These are phyloP conservation scores for Leptodactylus fuscus DNA, from an alignment of 2,113 vertebrate genomes.

Conservation along the genomic window DNA sequence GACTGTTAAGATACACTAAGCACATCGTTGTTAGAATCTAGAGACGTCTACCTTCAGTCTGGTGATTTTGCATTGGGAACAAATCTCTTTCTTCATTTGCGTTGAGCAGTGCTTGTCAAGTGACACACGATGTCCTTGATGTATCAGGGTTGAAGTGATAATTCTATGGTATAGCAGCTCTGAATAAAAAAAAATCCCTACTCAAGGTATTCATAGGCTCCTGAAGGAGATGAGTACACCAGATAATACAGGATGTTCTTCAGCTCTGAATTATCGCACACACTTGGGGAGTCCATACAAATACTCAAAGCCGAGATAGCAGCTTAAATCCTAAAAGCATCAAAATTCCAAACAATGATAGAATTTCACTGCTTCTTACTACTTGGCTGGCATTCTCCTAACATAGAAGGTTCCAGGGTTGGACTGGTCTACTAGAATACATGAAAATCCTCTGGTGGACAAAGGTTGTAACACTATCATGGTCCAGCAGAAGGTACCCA, in stretches of 20 bases:
- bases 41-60: background rate
- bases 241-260: constrained; percentile 37
- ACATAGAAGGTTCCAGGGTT: no score
- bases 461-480: no score
- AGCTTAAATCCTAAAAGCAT: constrained; percentile 2
- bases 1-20: background rate
- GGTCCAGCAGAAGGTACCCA: no score
- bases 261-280: background rate
- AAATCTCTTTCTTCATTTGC: background rate
- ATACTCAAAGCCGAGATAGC: background rate
- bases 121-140: background rate
- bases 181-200: background rate
- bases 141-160: no score
- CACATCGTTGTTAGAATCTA: background rate
- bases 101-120: background rate
- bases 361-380: background rate
- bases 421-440: no score
- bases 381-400: no score
- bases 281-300: background rate
- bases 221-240: background rate
- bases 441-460: no score
- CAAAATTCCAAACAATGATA: background rate
- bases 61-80: background rate
- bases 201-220: background rate
- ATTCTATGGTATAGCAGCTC: background rate